Percentiles rank a stretch among this genome's conserved stretches.
These are phyloP conservation scores for Liodrosophila aerea DNA, from an alignment of 2,888 invertebrate genomes.

Conservation along the genomic window DNA sequence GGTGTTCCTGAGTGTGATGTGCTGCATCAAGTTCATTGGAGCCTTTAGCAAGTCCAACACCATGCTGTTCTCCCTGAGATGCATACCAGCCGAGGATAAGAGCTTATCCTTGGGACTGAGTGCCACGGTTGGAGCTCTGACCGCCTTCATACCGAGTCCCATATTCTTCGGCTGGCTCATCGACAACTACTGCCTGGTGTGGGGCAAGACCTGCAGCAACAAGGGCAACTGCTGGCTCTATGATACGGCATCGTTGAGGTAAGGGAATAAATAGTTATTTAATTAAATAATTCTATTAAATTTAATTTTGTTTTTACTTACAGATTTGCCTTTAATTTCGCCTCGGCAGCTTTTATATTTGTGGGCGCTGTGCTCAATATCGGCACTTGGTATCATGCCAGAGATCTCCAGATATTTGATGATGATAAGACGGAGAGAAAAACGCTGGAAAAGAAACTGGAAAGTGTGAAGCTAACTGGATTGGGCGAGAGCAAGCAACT, in stretches of 20 bases:
- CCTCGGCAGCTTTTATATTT: conserved; percentile 85
- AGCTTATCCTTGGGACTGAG: conserved; percentile 87
- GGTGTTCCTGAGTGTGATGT: conserved; percentile 83
- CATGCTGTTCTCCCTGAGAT: conserved; percentile 84
- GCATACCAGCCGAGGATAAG: conserved; percentile 87
- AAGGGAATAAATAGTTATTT: neutral
- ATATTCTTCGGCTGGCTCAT: conserved; percentile 88
- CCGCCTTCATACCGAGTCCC: conserved; percentile 88
- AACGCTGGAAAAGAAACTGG: neutral
- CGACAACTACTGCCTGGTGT: conserved; percentile 85
- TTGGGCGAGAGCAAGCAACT: neutral
- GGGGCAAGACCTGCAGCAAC: conserved; percentile 88
- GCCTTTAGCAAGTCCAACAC: conserved; percentile 85
- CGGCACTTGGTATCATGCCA: conserved; percentile 86
- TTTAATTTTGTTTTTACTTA: neutral
- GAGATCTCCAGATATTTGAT: conserved; percentile 87
- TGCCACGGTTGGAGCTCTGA: conserved; percentile 86
- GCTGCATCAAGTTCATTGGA: conserved; percentile 84
- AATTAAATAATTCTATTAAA: neutral
- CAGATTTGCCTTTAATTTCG: conserved; percentile 83
- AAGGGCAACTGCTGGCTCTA: conserved; percentile 89
- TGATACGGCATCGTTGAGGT: conserved; percentile 85
- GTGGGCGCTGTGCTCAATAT: conserved; percentile 86
- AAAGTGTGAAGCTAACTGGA: conserved; percentile 6
- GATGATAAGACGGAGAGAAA: conserved; percentile 83